phyloP scores from a whole-genome alignment of 2,797 vertebrate genomes.

The Chloroceryle inda region DNA sequence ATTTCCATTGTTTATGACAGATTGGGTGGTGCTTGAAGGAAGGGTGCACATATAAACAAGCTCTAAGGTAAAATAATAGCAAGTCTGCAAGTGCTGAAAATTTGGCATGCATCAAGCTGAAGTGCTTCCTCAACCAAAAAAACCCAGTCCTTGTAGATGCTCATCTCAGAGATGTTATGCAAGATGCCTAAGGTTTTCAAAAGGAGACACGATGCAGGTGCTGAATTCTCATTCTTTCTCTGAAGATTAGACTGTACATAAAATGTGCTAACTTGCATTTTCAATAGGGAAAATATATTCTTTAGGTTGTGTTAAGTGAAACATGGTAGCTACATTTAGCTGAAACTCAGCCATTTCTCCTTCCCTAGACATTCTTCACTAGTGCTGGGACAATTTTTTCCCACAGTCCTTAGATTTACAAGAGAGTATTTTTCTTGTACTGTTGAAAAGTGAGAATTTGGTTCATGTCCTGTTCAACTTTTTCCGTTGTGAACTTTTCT shows the following conservation, averaged over 20 bases:
- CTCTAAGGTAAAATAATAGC: conserved; percentile 19
- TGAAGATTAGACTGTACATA: neutral
- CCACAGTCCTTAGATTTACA: neutral
- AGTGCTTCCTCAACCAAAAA: neutral
- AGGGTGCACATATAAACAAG: conserved; percentile 48
- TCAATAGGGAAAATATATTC: neutral
- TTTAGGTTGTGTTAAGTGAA: neutral
- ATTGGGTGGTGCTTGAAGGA: conserved; percentile 20
- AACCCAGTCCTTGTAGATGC: neutral
- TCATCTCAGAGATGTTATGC: neutral
- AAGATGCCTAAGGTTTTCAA: neutral
- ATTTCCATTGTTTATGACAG: conserved; percentile 39
- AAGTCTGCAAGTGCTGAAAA: conserved; percentile 36
- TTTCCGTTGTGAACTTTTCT: neutral
- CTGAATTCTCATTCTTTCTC: neutral
- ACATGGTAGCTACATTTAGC: neutral
- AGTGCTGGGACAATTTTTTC: neutral
- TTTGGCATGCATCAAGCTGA: conserved; percentile 15
- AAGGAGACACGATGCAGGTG: neutral
- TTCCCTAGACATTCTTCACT: neutral
- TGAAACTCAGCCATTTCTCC: neutral
- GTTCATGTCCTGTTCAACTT: neutral
- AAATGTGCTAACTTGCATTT: neutral
- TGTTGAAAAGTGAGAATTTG: neutral
- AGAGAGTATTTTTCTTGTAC: neutral